Percentiles rank a stretch among this genome's conserved stretches.
Conservation (phyloP, 2,797 vertebrate genomes). For the Chelon labrosus region DNA sequence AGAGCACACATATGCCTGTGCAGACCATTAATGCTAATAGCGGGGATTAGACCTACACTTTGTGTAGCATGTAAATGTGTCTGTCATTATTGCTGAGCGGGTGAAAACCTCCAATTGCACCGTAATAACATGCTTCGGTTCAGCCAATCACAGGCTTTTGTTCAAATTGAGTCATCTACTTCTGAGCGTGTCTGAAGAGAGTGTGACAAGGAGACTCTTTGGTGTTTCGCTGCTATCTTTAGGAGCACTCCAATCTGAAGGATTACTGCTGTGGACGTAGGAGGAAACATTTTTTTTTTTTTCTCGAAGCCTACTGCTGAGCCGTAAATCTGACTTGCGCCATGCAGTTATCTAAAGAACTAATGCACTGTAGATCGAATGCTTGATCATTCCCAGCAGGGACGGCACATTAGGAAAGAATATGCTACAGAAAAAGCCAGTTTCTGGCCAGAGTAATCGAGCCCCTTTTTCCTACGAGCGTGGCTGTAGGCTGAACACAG, state of each 20-base stretch:
- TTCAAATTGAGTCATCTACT: conserved; percentile 79
- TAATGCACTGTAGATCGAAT: conserved; percentile 25
- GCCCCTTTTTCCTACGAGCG: conserved; percentile 17
- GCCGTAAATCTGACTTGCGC: conserved; percentile 59
- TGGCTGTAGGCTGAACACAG: conserved; percentile 43
- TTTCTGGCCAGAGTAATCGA: conserved; percentile 14
- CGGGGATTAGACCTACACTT: conserved; percentile 77
- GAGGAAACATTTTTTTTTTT: conserved; percentile 64
- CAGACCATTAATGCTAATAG: conserved; percentile 72
- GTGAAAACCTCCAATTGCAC: conserved; percentile 72
- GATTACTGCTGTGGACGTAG: conserved; percentile 65
- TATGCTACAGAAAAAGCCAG: conserved; percentile 9
- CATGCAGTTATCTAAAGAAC: conserved; percentile 45
- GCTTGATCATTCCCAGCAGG: conserved; percentile 33
- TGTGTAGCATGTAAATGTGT: conserved; percentile 79
- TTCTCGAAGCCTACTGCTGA: conserved; percentile 63
- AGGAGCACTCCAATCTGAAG: conserved; percentile 73
- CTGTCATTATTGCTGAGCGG: conserved; percentile 64
- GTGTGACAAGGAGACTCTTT: conserved; percentile 75
- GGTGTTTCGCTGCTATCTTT: conserved; percentile 74
- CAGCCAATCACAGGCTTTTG: conserved; percentile 78
- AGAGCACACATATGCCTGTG: conserved; percentile 39
- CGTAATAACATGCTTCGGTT: conserved; percentile 77
- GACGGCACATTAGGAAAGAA: conserved; percentile 12
- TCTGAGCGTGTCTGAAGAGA: conserved; percentile 71